Evolutionary conservation across 1,140 invertebrate species (phyloP), one percentile per base, ranked within the genome.

Genomic region (Bombus turneri): DNA sequence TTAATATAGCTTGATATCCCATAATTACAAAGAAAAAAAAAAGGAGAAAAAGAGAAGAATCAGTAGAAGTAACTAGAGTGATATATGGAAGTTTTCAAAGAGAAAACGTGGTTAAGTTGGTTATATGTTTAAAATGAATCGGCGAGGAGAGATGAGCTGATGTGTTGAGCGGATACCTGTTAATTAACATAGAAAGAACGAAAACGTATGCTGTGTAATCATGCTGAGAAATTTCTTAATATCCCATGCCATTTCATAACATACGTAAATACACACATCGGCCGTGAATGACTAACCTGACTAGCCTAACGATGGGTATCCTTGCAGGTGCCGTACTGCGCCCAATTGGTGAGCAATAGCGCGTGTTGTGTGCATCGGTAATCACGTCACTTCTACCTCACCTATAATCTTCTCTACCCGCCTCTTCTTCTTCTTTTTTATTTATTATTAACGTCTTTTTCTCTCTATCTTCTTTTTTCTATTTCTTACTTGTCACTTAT

Each of bases 361-460:
- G 97, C 97, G 97, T 97, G 97, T 97, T 97, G 97, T 98, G 97
- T 97, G 97, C 97, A 97, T 97, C 97, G 97, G 97, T 98, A 98
- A 97, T 96, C 96, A 96, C 96, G 94, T 96, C 95, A 96, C 95
- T 96, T 94, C 93, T 94, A 94, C 91, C 94, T 94, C 94, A 94
- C 94, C 93, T 94, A 94, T 94, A 94, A 91, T 92, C 91, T 93
- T 74, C 79, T 87, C 85, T 89, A 87, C 85, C 90, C 86, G 89
- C 91, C 92, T 93, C 88, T 93, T 91, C 90, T 93, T 86, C 91
- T 84, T 77, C 75, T 79, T 57, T 41, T 69, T 69, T 66, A 71
- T 71, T 89, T 83, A 73, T 80, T 72, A 81, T 86, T 75, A 80
- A 91, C 85, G 88, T 88, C 86, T 92, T 10, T 69, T 62, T 57